Conservation (phyloP, 2,888 invertebrate genomes). For the Bruchidius siliquastri region DNA sequence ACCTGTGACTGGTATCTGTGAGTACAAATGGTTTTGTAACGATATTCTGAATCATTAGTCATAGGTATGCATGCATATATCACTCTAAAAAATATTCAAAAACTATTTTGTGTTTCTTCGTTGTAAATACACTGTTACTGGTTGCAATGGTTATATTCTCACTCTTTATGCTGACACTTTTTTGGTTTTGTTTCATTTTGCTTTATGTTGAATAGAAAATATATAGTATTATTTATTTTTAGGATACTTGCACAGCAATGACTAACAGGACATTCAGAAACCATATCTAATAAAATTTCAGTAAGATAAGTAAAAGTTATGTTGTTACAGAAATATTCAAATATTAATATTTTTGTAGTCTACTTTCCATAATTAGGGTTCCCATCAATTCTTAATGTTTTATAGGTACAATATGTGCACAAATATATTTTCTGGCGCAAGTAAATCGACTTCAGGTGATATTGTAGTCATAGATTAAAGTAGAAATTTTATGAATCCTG, state of each 20-base stretch:
- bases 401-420: too few species aligned
- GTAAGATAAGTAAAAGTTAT: not conserved
- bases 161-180: not conserved
- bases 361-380: too few species aligned
- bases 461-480: too few species aligned
- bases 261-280: not conserved
- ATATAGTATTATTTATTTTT: not conserved
- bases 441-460: too few species aligned
- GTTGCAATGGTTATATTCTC: not conserved
- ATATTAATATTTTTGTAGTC: too few species aligned
- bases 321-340: not conserved
- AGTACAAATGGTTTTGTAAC: too few species aligned
- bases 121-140: not conserved
- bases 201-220: not conserved
- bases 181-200: not conserved
- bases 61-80: too few species aligned
- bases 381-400: too few species aligned
- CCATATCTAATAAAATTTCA: not conserved
- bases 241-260: not conserved
- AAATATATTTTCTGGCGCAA: too few species aligned
- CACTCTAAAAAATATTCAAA: not conserved
- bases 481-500: too few species aligned
- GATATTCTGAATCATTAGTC: too few species aligned
- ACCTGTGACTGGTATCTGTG: too few species aligned
- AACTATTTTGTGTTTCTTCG: not conserved